phyloP scores from a whole-genome alignment of 2,888 invertebrate species.

The Oasisia sp. region DNA sequence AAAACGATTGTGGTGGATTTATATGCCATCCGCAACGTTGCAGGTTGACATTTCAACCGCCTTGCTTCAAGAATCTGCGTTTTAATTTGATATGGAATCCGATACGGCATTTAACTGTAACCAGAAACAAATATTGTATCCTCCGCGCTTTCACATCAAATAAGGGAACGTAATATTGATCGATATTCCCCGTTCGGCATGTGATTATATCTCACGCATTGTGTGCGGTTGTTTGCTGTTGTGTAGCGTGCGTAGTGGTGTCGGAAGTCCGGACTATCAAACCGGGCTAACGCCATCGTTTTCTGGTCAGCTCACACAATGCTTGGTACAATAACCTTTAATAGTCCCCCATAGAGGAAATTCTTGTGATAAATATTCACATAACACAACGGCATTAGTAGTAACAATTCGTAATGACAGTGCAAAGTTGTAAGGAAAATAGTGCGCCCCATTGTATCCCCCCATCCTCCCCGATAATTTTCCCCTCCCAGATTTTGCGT shows the following conservation, averaged over 20 bases:
- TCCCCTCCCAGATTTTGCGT: too few species aligned
- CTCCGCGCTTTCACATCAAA: neutral
- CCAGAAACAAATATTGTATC: neutral
- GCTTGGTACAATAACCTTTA: too few species aligned
- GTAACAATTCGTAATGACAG: too few species aligned
- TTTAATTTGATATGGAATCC: neutral
- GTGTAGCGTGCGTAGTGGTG: neutral
- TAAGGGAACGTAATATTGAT: neutral
- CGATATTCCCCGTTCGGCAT: neutral
- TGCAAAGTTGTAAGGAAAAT: too few species aligned
- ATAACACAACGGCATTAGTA: too few species aligned
- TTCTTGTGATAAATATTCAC: too few species aligned
- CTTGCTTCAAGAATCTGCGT: neutral
- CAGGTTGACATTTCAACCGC: neutral
- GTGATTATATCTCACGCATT: neutral
- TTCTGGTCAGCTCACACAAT: too few species aligned
- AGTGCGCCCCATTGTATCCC: too few species aligned
- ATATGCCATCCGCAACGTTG: neutral
- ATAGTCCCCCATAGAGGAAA: too few species aligned
- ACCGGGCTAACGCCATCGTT: too few species aligned
- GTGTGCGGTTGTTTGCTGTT: neutral
- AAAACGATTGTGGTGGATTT: neutral
- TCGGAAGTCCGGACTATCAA: too few species aligned
- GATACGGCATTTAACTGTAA: neutral
- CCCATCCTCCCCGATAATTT: too few species aligned